Evolutionary conservation across 2,113 vertebrate species (phyloP), one percentile per base, ranked within the genome.

Genomic region (Osmerus mordax): DNA sequence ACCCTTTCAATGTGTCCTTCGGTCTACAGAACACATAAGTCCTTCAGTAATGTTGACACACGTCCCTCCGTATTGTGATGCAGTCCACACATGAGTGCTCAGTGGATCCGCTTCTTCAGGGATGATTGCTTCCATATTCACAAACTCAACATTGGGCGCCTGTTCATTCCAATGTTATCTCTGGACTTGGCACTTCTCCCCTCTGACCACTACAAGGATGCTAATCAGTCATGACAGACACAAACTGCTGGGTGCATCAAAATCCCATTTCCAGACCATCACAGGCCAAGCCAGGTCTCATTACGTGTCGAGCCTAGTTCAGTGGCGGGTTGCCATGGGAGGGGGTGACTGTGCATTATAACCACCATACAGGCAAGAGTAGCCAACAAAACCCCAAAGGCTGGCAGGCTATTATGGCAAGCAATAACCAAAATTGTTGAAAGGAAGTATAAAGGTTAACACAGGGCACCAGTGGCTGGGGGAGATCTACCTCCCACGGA

Each of bases 221-320:
- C 81, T 86, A 85, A 91, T 91, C 81, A 82, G 56, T 81, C 79
- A 79, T 79, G 86, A 89, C 87, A 87, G 73, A 83, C 78, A 86
- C 88, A 89, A 81, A 87, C 88, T 88, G 83, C 84, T 90, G 73
- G 71, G 75, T 73, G 83, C 82, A 89, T 87, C 83, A 85, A 86
- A 89, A 86, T 89, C 80, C 81, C 85, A 89, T 90, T 89, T 85
- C 76, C 77, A 82, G 84, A 86, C 80, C 82, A 86, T 87, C 81
- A 79, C 72, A 80, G 83, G 80, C 78, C 65, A 58, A 78, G 80
- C 84, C 69, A 70, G 77, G 73, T 78, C 72, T 72, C 75, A 78
- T 87, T 83, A 79, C 67, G 75, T 76, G 47, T 67, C 69, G 70
- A 73, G 79, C 66, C 80, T 67, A 68, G 75, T 62, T 73, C 72